Evolutionary conservation across 2,888 invertebrate species (phyloP), one percentile per base, ranked within the genome.

Genomic region (Acrocyrtus sp.): DNA sequence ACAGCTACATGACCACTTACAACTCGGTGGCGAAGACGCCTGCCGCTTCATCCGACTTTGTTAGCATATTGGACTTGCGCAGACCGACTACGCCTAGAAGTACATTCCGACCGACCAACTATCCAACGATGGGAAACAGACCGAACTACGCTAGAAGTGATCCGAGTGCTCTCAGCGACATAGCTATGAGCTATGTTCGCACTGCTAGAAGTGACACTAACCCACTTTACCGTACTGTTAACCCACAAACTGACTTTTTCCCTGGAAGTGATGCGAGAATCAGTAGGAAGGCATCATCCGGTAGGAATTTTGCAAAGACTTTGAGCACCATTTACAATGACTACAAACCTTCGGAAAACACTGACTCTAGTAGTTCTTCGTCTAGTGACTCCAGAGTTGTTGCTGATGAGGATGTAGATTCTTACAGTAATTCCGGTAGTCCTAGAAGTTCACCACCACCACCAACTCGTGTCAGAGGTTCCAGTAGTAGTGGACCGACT

Each of bases 321-420:
- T 27, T 69, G 22, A 56, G 56, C 27, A 62, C 17, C 27, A n/a
- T 69, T 54, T 69, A 69, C 50, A 69, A 62, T 41, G 69, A 69
- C 50, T 69, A 69, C 62, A 54, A 69, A 29, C 69, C 69, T 26
- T 61, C 17, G 17, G 62, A 69, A 26, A 69, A 69, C 24, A 22
- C 24, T 17, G 15, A 45, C n/a, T 51, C 47, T 4, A 51, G 48
- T 27, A 26, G 12, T 39, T 21, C 60, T 22, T 48, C 39, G 12
- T 12, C 51, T 26, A 68, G 51, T 45, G 67, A 60, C 45, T 12
- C 60, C 6, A 6, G 50, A 26, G 6, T 45, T n/a, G 45, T 17
- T 43, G 19, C 47, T 54, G 45, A 51, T 26, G 67, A 67, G 17
- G 47, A 54, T 15, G 2, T 51, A 51, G 26, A 2, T 21, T 19